A percentile compares a stretch with the other conserved stretches of the same genome.
Conservation (phyloP, 2,888 invertebrate species). For the Axea sp. region DNA sequence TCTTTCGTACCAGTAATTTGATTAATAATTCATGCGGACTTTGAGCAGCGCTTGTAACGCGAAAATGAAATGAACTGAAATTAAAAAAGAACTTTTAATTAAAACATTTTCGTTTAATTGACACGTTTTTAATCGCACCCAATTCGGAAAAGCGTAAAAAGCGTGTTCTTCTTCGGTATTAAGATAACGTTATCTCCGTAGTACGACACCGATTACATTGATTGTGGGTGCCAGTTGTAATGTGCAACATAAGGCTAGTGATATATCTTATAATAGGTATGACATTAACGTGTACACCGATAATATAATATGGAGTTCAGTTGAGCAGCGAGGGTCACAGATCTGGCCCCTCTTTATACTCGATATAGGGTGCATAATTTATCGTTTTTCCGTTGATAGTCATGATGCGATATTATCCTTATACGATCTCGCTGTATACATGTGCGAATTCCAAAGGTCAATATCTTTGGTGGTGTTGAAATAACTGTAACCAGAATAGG, state of each 20-base stretch:
- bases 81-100: no score
- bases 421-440: slow-evolving; percentile 52
- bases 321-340: slow-evolving; percentile 68
- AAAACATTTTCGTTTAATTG: no score
- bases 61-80: no score
- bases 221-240: slow-evolving; percentile 62
- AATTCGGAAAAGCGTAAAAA: no score
- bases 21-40: no score
- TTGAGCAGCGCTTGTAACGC: no score
- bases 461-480: slow-evolving; percentile 55
- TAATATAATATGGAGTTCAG: slow-evolving; percentile 77
- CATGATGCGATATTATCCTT: slow-evolving; percentile 59
- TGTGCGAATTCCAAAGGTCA: slow-evolving; percentile 62
- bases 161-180: no score
- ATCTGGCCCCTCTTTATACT: slow-evolving; percentile 59
- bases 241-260: slow-evolving; percentile 75
- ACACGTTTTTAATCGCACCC: no score
- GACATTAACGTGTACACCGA: slow-evolving; percentile 75
- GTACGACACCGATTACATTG: slow-evolving; percentile 41
- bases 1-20: no score
- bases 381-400: slow-evolving; percentile 69
- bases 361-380: slow-evolving; percentile 77
- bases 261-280: slow-evolving; percentile 77
- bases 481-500: slow-evolving; percentile 51
- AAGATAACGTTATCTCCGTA: slow-evolving; percentile 22